Conservation (phyloP, 2,113 vertebrate species). For the Helogale parvula region DNA sequence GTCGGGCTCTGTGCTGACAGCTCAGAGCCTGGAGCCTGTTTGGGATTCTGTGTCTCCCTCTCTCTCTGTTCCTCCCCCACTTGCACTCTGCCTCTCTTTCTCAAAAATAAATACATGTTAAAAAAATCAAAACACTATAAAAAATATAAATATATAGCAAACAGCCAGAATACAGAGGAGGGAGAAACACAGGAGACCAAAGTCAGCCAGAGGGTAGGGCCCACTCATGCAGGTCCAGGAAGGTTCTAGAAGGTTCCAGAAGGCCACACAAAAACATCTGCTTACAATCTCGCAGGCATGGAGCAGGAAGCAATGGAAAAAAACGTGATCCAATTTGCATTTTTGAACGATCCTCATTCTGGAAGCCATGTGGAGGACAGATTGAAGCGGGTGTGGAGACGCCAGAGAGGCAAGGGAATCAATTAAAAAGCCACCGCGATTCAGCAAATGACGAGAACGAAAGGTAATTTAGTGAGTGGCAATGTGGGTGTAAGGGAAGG, state of each 20-base stretch:
- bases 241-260: conserved; percentile 34
- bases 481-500: conserved; percentile 50
- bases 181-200: background rate
- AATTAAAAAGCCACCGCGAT: conserved; percentile 36
- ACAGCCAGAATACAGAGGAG: background rate
- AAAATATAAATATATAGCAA: too few species aligned
- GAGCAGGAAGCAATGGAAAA: background rate
- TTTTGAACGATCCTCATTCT: conserved; percentile 53
- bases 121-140: too few species aligned
- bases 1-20: too few species aligned
- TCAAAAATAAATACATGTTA: too few species aligned
- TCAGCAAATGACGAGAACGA: conserved; percentile 68
- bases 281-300: background rate
- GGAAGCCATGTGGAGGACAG: conserved; percentile 62
- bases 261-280: background rate
- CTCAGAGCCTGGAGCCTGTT: too few species aligned
- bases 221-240: background rate
- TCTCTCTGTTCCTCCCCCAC: too few species aligned
- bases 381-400: conserved; percentile 67
- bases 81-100: too few species aligned
- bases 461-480: conserved; percentile 65
- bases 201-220: background rate
- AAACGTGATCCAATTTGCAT: conserved; percentile 41
- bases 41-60: too few species aligned
- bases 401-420: conserved; percentile 65